phyloP scores from a whole-genome alignment of 2,797 vertebrate genomes.

The Clarias fuscus region DNA sequence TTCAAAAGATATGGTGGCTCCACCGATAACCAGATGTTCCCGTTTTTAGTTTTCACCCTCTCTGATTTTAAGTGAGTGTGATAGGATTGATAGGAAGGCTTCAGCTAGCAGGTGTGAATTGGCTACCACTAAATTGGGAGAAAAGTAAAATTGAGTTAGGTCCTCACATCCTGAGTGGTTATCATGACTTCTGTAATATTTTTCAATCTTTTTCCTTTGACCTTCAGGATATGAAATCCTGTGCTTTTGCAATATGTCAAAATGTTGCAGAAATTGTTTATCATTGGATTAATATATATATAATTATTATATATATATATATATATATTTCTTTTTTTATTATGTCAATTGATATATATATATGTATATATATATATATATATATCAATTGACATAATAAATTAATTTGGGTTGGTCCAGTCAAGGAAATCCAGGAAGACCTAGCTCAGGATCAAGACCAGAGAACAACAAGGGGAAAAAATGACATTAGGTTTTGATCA shows the following conservation, averaged over 20 bases:
- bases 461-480: background rate
- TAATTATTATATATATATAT: too few species aligned
- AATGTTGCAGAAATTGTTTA: background rate
- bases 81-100: conserved; percentile 12
- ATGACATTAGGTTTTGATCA: background rate
- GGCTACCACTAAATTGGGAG: conserved; percentile 7
- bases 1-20: background rate
- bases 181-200: conserved; percentile 21
- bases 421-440: background rate
- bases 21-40: conserved; percentile 27
- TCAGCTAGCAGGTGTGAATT: background rate
- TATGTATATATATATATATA: too few species aligned
- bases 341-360: too few species aligned
- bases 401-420: background rate
- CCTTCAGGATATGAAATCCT: background rate
- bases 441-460: background rate
- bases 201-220: background rate
- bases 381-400: too few species aligned
- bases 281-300: background rate
- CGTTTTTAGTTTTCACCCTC: conserved; percentile 21
- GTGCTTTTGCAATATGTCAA: conserved; percentile 11
- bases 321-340: too few species aligned
- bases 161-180: background rate
- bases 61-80: background rate
- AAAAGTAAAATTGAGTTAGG: background rate